Conservation (phyloP, 2,113 vertebrate genomes). For the Chionis minor region DNA sequence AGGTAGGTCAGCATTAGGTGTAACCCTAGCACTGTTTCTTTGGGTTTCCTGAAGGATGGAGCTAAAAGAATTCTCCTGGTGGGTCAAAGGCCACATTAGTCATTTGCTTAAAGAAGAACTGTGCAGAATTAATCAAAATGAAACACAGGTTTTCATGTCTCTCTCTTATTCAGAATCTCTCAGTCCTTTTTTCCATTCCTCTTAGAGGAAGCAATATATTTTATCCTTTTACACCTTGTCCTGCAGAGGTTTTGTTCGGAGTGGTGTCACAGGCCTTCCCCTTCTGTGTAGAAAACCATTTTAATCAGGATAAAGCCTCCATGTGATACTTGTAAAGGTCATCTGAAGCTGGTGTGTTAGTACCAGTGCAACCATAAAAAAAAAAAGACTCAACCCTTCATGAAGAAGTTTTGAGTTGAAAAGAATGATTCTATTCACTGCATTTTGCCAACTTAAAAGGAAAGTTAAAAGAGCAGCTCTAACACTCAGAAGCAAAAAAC, state of each 20-base stretch:
- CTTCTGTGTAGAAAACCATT: constrained; percentile 75
- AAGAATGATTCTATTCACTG: constrained; percentile 77
- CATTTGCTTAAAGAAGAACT: constrained; percentile 69
- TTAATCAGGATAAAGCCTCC: constrained; percentile 76
- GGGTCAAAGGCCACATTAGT: constrained; percentile 55
- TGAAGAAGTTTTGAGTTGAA: constrained; percentile 77
- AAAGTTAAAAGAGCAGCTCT: constrained; percentile 75
- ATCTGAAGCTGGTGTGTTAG: constrained; percentile 45
- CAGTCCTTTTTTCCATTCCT: constrained; percentile 54
- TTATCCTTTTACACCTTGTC: constrained; percentile 71
- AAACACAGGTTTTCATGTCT: constrained; percentile 65
- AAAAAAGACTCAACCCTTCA: constrained; percentile 65
- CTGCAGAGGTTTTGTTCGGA: constrained; percentile 73
- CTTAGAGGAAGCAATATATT: constrained; percentile 67
- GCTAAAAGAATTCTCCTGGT: constrained; percentile 42
- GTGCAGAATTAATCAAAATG: constrained; percentile 71
- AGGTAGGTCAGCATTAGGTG: constrained; percentile 49
- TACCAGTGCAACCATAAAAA: constrained; percentile 73
- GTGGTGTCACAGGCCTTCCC: constrained; percentile 72
- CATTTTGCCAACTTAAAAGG: constrained; percentile 76
- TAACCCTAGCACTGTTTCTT: constrained; percentile 53
- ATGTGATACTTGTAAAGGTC: constrained; percentile 73
- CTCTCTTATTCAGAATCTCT: constrained; percentile 65
- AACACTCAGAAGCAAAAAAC: constrained; percentile 73
- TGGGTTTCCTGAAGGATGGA: constrained; percentile 49